Evolutionary conservation across 2,888 invertebrate species (phyloP).

Genomic region (Crioceris asparagi): DNA sequence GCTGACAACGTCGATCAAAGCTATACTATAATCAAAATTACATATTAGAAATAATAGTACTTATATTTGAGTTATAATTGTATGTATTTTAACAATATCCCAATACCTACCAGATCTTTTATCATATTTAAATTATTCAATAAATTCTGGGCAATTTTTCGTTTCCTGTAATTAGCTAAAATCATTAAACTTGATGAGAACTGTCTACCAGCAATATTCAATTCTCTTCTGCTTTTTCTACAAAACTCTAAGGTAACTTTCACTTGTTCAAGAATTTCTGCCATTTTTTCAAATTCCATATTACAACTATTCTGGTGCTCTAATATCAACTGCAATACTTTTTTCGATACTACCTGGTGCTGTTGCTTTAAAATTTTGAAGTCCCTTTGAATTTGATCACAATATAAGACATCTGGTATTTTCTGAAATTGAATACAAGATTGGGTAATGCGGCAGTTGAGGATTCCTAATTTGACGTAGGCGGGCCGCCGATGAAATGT

Average conservation of each 20-base stretch:
- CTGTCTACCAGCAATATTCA: conserved; percentile 67
- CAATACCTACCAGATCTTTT: conserved; percentile 57
- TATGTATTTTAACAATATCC: no score
- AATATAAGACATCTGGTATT: conserved; percentile 51
- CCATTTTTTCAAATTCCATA: conserved; percentile 69
- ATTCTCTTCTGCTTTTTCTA: conserved; percentile 56
- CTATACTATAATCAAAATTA: conserved; percentile 48
- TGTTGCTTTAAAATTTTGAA: conserved; percentile 66
- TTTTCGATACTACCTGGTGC: conserved; percentile 83
- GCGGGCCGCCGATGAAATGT: no score
- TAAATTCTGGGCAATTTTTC: conserved; percentile 71
- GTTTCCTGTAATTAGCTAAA: conserved; percentile 80
- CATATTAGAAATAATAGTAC: neutral
- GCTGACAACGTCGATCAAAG: conserved; percentile 75
- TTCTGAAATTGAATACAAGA: conserved; percentile 38
- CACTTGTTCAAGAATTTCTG: conserved; percentile 59
- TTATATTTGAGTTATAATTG: neutral
- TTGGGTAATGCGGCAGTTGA: no score
- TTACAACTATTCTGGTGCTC: conserved; percentile 85
- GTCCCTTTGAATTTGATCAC: conserved; percentile 62
- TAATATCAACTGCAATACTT: conserved; percentile 83
- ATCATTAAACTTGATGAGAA: conserved; percentile 82
- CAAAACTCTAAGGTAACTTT: conserved; percentile 61
- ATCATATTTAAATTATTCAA: conserved; percentile 70
- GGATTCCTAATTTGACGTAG: no score